Conservation (phyloP, 2,888 invertebrate species). For the Anarsia innoxiella region DNA sequence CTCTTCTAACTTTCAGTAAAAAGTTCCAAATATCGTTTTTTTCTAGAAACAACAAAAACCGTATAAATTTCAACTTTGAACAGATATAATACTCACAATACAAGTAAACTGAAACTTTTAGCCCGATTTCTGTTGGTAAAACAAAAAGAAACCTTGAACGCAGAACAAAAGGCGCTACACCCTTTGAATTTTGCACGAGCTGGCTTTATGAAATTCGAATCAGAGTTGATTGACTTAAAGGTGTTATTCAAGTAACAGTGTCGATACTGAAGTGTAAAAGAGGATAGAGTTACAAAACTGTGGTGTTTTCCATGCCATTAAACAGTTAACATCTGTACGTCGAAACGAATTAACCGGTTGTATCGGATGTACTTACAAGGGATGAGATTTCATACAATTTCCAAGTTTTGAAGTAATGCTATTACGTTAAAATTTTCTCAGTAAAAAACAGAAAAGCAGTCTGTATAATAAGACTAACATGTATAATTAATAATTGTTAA, state of each 20-base stretch:
- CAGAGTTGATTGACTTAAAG: not conserved
- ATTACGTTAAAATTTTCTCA: no score
- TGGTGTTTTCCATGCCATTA: constrained; percentile 64
- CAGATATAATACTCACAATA: no score
- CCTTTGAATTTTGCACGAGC: not conserved
- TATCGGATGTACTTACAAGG: constrained; percentile 42
- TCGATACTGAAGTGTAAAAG: constrained; percentile 25
- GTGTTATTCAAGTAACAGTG: constrained; percentile 18
- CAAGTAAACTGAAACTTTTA: constrained; percentile 64
- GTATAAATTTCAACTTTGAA: no score
- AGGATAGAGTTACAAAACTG: constrained; percentile 58
- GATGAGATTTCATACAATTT: no score
- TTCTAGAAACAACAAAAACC: no score
- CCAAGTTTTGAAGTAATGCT: no score
- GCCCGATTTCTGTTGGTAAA: no score
- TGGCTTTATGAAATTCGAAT: not conserved
- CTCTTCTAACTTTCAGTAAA: no score
- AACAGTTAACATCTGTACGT: constrained; percentile 60
- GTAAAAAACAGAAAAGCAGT: no score
- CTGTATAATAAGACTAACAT: no score
- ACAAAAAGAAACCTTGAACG: not conserved
- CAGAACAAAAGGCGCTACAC: not conserved
- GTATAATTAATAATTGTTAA: no score
- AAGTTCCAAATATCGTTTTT: no score
- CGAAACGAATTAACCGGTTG: constrained; percentile 45